Conservation (phyloP, 1,140 invertebrate genomes). For the Gonatopus flavifemur region DNA sequence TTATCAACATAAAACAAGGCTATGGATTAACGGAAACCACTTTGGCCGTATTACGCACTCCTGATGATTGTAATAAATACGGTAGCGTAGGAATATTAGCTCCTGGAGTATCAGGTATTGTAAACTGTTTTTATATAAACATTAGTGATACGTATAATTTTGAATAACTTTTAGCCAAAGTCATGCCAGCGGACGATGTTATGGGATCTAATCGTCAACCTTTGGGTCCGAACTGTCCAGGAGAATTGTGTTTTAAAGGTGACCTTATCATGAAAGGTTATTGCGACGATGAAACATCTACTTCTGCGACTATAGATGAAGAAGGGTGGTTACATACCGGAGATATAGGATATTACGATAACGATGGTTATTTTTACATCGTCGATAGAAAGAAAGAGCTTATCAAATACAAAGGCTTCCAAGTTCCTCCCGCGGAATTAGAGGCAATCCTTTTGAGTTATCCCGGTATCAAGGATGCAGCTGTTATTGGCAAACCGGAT, state of each 20-base stretch:
- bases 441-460: conserved; percentile 71
- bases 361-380: conserved; percentile 67
- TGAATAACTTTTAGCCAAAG: conserved; percentile 25
- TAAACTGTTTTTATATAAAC: neutral
- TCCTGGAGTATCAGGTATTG: conserved; percentile 28
- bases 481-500: conserved; percentile 72
- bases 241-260: conserved; percentile 66
- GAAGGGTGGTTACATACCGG: conserved; percentile 75
- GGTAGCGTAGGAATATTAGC: conserved; percentile 44
- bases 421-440: conserved; percentile 54
- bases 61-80: conserved; percentile 27
- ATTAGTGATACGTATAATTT: neutral
- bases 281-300: conserved; percentile 28
- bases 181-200: conserved; percentile 27
- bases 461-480: conserved; percentile 68
- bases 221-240: conserved; percentile 63
- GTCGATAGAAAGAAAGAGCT: conserved; percentile 77
- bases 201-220: conserved; percentile 48
- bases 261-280: conserved; percentile 43
- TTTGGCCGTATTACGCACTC: conserved; percentile 37
- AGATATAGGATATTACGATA: conserved; percentile 70
- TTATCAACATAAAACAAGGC: conserved; percentile 47
- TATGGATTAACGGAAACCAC: conserved; percentile 62
- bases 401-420: conserved; percentile 71
- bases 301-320: conserved; percentile 51